Evolutionary conservation across 2,113 vertebrate species (phyloP), one percentile per base, ranked within the genome.

Genomic region (Pluvialis apricaria): DNA sequence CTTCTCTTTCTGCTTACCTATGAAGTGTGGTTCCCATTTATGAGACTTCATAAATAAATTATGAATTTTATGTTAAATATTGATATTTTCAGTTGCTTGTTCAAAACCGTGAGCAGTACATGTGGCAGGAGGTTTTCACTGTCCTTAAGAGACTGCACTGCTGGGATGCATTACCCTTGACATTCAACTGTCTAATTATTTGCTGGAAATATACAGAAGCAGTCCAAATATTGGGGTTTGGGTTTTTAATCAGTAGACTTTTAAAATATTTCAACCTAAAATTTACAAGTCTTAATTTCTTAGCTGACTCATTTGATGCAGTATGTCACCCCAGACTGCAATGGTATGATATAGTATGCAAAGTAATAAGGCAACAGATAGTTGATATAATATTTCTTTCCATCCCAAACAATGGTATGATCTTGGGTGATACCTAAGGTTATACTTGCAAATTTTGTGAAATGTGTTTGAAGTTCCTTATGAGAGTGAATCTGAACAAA

Each of bases 311-410:
- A 10, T 68, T 66, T 68, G 66, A n/a, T 76, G 29, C 8, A 34
- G 26, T 60, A 29, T 60, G 6, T 60, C 66, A 86, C 15, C 10
- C 13, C 8, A 45, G 44, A n/a, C 11, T 68, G 26, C 26, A 88
- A 18, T 0, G 0, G 5, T 31, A 15, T 69, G 47, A 75, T 55
- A 58, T 1, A 45, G 16, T 45, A 40, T 36, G 10, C 14, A n/a
- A 86, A 78, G 3, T 49, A 40, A 62, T 51, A 79, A 69, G 8
- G 17, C 49, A 40, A 73, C 28, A 86, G 36, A 52, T 5, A 49
- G 13, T 32, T 32, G 25, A 52, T 52, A 36, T 6, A 69, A 7
- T 22, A 14, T 73, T 91, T 64, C 21, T 80, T 91, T 82, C 29
- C 24, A 49, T 62, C 25, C 9, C 31, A 47, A 82, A 64, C 5